Base-by-base conservation (phyloP, 1,140 invertebrate genomes). In the Meloidogyne chitwoodi region DNA sequence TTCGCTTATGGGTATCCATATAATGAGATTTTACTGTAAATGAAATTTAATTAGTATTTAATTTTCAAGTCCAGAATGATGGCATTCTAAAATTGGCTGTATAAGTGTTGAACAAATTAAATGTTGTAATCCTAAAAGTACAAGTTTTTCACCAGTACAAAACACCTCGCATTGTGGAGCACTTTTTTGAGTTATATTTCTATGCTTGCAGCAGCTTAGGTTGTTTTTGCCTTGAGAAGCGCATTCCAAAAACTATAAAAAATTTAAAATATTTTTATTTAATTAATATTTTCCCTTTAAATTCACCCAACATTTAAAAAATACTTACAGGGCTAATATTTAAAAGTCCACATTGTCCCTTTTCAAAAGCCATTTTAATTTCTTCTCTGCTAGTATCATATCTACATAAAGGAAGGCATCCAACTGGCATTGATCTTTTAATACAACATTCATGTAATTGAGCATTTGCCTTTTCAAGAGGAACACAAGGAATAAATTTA, bases 111-210 rank as follows among this genome's bases (percentile, higher is more conserved):
- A 80, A 64, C 81, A 82, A 16, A 70, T 26, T 27, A 82, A 27
- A 68, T 82, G 81, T 63, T 81, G 82, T 11, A 82, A 41, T 24
- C 82, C 76, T 31, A 82, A 68, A 44, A 72, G 29, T 14, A 8
- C 6, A 5, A 56, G 48, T 56, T 56, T 56, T 8, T 56, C 48
- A 2, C 80, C 82, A n/a, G 83, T 75, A 63, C 81, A 82, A 29
- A 82, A 82, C 0, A 82, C 74, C 61, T 82, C 81, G 31, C 81
- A 82, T 26, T 82, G 81, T 24, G 74, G 77, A 26, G 83, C 81
- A 68, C 82, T 80, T 41, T 41, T 81, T 34, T 44, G 24, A 14
- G 78, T 75, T 41, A 82, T 62, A 24, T 78, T n/a, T n/a, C 75
- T 48, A 27, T 81, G 63, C 22, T 61, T 75, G 41, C 81, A 82